Base-by-base conservation (phyloP, 2,113 vertebrate genomes). In the Rhea pennata region DNA sequence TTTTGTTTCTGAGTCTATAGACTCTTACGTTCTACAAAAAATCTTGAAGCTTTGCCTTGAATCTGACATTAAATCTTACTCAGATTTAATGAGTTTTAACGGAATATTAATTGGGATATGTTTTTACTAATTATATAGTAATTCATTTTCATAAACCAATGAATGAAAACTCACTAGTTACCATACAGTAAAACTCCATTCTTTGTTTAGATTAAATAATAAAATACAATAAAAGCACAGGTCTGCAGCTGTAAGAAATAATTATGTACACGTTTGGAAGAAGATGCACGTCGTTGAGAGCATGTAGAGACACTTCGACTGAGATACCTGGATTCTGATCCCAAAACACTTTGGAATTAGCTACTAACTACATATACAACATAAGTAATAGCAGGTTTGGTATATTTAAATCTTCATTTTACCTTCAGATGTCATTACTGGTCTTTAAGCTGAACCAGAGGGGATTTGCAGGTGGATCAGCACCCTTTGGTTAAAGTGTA, bases 391-490 rank as follows among this genome's bases (percentile, higher is more conserved):
- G 64, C 84, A 96, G 87, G 93, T 95, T 95, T 91, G 89, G 46
- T 72, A 79, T 81, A 89, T 88, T 95, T 91, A 95, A 95, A 79
- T 13, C 33, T 50, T 66, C 12, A 2, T 86, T 96, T 95, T 88
- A 76, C 24, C 78, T 97, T 94, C 66, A 85, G 58, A 94, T 51
- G 58, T 62, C 9, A 5, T 88, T 95, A 75, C 36, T 16, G 5
- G 77, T 66, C 69, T 96, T 93, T 96, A 97, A 97, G 90, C 95
- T 97, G 95, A 96, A 82, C 44, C 87, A 95, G 96, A 95, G 97
- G 93, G 87, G 92, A 81, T 77, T 93, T 51, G 74, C 76, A 78
- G 50, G 80, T 90, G 91, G 97, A 95, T 33, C 96, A 87, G 75
- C 96, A 85, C 76, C 92, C 94, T 96, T 96, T 96, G 96, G 93